These are phyloP conservation scores for Autographa pulchrina DNA, from an alignment of 2,888 invertebrate species.

Conservation along the genomic window DNA sequence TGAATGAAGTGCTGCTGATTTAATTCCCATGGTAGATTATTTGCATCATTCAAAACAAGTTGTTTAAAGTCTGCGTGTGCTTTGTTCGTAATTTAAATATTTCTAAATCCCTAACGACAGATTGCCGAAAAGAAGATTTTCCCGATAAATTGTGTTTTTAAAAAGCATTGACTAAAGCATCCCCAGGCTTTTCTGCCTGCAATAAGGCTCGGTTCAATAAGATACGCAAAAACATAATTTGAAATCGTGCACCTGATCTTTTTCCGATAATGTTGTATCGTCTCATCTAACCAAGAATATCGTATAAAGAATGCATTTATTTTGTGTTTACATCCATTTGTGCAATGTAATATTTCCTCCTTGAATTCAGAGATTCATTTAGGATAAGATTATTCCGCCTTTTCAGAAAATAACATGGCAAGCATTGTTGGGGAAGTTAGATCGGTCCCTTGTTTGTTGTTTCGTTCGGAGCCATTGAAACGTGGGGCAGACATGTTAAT, in stretches of 20 bases:
- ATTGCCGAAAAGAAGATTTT: too few species aligned
- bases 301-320: neutral
- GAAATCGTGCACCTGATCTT: neutral
- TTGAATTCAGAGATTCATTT: neutral
- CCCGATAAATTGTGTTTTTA: too few species aligned
- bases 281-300: neutral
- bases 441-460: slow-evolving; percentile 2
- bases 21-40: too few species aligned
- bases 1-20: too few species aligned
- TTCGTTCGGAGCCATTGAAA: neutral
- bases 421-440: neutral
- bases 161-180: too few species aligned
- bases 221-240: neutral
- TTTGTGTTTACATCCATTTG: neutral
- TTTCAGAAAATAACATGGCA: neutral
- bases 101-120: too few species aligned
- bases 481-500: neutral
- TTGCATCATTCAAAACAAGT: too few species aligned
- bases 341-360: neutral
- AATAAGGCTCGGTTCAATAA: too few species aligned
- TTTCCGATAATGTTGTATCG: neutral
- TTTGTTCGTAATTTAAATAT: too few species aligned
- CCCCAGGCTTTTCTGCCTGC: too few species aligned
- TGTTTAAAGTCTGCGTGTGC: too few species aligned
- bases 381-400: neutral